phyloP scores from a whole-genome alignment of 2,113 vertebrate species.

The Gallinago paraguaiae region DNA sequence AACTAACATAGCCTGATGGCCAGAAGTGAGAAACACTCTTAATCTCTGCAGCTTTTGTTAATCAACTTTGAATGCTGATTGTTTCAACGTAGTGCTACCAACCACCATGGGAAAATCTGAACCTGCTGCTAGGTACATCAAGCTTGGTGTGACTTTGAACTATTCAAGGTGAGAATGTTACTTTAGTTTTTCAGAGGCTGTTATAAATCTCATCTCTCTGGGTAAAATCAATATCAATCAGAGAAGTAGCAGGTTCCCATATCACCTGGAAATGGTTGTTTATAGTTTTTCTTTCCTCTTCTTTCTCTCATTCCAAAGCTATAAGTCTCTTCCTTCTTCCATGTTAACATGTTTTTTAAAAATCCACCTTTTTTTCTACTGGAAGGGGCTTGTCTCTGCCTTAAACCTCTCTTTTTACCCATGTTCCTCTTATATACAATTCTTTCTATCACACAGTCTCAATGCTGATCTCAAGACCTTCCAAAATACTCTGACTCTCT shows the following conservation, averaged over 20 bases:
- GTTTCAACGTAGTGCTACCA: accelerated
- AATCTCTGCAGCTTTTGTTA: neutral
- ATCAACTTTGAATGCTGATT: neutral
- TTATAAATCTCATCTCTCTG: neutral
- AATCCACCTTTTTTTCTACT: neutral
- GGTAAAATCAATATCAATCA: neutral
- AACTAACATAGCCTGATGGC: neutral
- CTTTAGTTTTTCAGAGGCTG: neutral
- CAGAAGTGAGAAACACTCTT: neutral
- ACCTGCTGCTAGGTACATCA: neutral
- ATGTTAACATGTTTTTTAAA: neutral
- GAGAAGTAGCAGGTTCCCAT: neutral
- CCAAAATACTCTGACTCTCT: neutral
- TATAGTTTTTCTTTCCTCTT: neutral
- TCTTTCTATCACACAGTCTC: neutral
- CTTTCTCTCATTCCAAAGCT: neutral
- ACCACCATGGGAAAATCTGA: neutral
- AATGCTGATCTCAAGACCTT: neutral
- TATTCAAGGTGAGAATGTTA: neutral
- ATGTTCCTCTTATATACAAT: neutral
- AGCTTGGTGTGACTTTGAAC: neutral
- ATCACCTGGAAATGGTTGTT: neutral
- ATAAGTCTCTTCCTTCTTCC: neutral
- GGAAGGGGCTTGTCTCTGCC: neutral
- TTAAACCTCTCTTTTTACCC: neutral